phyloP scores from a whole-genome alignment of 2,113 vertebrate genomes.

The Arothron firmamentum region DNA sequence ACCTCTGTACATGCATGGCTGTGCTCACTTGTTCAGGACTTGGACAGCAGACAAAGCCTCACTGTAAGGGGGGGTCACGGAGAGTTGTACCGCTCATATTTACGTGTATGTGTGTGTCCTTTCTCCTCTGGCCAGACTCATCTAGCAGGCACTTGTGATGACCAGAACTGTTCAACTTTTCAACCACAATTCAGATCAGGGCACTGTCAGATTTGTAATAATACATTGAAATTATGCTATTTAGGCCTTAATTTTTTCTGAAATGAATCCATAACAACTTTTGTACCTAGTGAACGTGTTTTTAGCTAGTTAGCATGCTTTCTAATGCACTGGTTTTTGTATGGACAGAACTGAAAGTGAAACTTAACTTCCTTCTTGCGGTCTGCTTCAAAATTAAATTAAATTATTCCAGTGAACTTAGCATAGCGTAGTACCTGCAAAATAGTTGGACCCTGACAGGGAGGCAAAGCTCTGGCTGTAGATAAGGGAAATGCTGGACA shows the following conservation, averaged over 20 bases:
- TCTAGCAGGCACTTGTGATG: neutral
- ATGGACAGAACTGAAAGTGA: too few relatives aligned
- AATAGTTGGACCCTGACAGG: too few relatives aligned
- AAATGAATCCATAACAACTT: neutral
- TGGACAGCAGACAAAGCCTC: constrained; percentile 50
- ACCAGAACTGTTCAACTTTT: constrained; percentile 2
- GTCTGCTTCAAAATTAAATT: too few relatives aligned
- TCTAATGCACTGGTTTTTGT: too few relatives aligned
- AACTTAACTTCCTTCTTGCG: too few relatives aligned
- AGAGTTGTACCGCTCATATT: neutral
- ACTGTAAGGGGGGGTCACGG: constrained; percentile 33
- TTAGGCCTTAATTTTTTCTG: neutral
- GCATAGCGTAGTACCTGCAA: too few relatives aligned
- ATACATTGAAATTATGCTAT: neutral
- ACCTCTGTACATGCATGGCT: constrained; percentile 32
- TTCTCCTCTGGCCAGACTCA: neutral
- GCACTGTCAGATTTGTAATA: neutral
- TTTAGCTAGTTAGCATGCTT: too few relatives aligned
- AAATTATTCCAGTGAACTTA: too few relatives aligned
- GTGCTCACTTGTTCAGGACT: constrained; percentile 32
- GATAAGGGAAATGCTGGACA: too few relatives aligned
- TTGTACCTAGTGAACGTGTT: too few relatives aligned
- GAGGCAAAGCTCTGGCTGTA: too few relatives aligned
- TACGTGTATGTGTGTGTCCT: neutral
- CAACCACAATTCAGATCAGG: neutral